Conservation (phyloP, 1,140 invertebrate species). For the Euglossa dilemma region DNA sequence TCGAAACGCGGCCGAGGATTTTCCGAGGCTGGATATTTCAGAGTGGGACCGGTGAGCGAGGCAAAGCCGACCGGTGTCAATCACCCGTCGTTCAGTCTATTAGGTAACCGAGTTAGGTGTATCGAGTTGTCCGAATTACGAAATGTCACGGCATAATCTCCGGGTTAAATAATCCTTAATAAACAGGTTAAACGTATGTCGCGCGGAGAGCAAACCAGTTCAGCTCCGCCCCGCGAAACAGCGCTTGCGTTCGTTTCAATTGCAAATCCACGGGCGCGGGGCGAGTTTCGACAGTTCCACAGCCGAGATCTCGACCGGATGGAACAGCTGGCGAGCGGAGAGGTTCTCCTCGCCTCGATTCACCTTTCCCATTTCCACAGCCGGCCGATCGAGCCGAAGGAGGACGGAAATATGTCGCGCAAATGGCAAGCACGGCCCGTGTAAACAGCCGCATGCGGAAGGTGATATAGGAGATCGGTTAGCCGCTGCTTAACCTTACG, state of each 20-base stretch:
- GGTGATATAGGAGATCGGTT: conserved; percentile 28
- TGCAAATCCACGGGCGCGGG: not conserved
- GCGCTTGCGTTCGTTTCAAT: not conserved
- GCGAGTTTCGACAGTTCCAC: not conserved
- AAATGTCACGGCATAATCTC: not conserved
- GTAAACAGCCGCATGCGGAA: conserved; percentile 35
- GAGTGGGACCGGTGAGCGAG: not conserved
- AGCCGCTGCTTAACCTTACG: conserved; percentile 22
- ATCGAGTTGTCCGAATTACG: not conserved
- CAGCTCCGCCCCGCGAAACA: not conserved
- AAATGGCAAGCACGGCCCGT: conserved; percentile 32
- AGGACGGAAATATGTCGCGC: conserved; percentile 37
- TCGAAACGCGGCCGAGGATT: too few relatives aligned
- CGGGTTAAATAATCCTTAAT: not conserved
- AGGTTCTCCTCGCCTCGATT: not conserved
- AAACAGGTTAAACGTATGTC: not conserved
- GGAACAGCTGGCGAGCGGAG: too few relatives aligned
- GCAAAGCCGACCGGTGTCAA: not conserved
- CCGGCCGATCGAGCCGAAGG: not conserved
- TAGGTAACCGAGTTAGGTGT: not conserved
- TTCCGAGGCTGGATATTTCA: not conserved
- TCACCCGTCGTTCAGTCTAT: not conserved
- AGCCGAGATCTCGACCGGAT: not conserved
- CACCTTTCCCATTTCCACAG: conserved; percentile 39
- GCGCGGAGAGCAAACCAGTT: not conserved